Evolutionary conservation across 2,797 vertebrate species (phyloP), one percentile per base, ranked within the genome.

Genomic region (Lithobates pipiens): DNA sequence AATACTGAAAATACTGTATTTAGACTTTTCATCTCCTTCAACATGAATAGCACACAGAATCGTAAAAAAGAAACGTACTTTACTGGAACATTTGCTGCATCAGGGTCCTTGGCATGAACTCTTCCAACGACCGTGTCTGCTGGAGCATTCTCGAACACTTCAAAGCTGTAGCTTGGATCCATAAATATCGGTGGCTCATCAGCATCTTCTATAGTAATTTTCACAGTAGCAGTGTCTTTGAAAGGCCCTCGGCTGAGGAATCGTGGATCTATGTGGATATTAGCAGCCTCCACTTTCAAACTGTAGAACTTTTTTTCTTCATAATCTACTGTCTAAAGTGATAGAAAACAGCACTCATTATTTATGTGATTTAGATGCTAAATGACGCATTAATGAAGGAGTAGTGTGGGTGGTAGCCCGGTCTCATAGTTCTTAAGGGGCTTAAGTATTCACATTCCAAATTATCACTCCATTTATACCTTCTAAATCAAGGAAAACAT

Each of bases 51-150:
- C 10, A 61, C 15, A 18, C 11, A 61, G 16, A 76, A 54, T 50
- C 70, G 63, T 10, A 32, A 23, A 1, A 36, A 34, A 18, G 18
- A 70, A 7, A 3, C 79, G 9, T 94, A 99, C 98, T 97, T 97
- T 92, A 99, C 95, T 7, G 95, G 96, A 72, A 95, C 98, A 91
- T 97, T 98, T 88, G 97, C 96, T 82, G 95, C 95, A 81, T 99
- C 97, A 0, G 96, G 97, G 90, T 99, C 98, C 95, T 97, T 98
- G 92, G 98, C 98, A 72, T 98, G 97, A 18, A 99, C 97, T 86
- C 96, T 96, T 32, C 98, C 98, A 89, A 99, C 97, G 89, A 91
- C 85, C 8, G 97, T 97, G 76, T 97, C 97, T 76, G 94, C 92
- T 0, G 96, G 95, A 16, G 96, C 96, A 1, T 99, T 99, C 91